Percentiles rank a stretch among this genome's conserved stretches.
phyloP scores from a whole-genome alignment of 2,888 invertebrate genomes.

The Mythimna loreyi region DNA sequence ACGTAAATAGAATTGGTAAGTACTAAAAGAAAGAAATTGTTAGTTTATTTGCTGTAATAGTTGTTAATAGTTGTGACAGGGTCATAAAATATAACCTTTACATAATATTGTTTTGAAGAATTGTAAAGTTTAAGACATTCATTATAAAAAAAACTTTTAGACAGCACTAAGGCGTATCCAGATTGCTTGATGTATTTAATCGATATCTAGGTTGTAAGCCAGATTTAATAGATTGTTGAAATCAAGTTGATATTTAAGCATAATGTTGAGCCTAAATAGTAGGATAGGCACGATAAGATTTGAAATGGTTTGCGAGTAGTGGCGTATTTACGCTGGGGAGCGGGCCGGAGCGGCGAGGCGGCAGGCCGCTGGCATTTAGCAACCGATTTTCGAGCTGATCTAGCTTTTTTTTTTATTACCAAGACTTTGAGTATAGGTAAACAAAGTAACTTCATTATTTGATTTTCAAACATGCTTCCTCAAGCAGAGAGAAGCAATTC shows the following conservation, averaged over 20 bases:
- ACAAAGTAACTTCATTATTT: too few relatives aligned
- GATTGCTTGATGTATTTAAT: conserved; percentile 1
- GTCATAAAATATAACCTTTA: not conserved
- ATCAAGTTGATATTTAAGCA: conserved; percentile 1
- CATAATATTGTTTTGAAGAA: not conserved
- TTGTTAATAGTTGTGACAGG: conserved; percentile 10
- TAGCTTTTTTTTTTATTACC: too few relatives aligned
- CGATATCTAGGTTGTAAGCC: not conserved
- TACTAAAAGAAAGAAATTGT: not conserved
- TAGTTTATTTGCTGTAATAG: conserved; percentile 10
- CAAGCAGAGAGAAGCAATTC: too few relatives aligned
- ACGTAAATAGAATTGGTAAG: not conserved
- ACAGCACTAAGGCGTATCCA: not conserved
- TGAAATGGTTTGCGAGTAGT: not conserved
- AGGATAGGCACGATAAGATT: not conserved
- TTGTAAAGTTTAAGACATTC: not conserved
- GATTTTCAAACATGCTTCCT: too few relatives aligned
- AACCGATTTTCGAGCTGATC: too few relatives aligned
- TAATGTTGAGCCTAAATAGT: not conserved
- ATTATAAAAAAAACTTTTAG: not conserved
- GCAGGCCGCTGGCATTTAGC: too few relatives aligned
- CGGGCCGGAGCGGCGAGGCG: too few relatives aligned
- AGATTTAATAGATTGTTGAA: not conserved
- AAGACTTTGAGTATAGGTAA: too few relatives aligned
- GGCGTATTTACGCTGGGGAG: too few relatives aligned